A percentile compares a stretch with the other conserved stretches of the same genome.
These are phyloP conservation scores for Dunckerocampus dactyliophorus DNA, from an alignment of 2,113 vertebrate species.

Conservation along the genomic window DNA sequence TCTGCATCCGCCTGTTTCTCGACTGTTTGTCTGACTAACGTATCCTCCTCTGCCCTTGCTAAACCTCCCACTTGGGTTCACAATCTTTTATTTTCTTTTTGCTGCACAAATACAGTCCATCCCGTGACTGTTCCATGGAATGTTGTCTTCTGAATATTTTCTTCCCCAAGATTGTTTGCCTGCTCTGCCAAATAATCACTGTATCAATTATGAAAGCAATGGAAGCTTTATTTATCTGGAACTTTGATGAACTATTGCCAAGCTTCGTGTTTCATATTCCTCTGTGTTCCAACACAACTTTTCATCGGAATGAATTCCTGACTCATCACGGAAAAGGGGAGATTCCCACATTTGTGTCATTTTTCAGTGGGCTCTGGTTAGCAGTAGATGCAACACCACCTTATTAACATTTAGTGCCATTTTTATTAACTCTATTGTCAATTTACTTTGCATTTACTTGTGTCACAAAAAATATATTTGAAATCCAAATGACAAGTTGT, in stretches of 20 bases:
- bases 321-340: not conserved
- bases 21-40: not conserved
- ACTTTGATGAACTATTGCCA: conserved; percentile 5
- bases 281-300: not conserved
- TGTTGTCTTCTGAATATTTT: conserved; percentile 2
- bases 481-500: no score
- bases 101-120: not conserved
- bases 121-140: conserved; percentile 2
- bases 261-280: not conserved
- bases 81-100: not conserved
- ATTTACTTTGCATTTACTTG: not conserved
- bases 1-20: conserved; percentile 1
- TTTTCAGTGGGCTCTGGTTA: not conserved
- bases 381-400: not conserved
- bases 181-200: conserved; percentile 9
- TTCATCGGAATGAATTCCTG: conserved; percentile 1
- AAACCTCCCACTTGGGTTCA: not conserved
- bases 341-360: not conserved
- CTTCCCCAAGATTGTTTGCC: not conserved
- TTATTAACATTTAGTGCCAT: not conserved
- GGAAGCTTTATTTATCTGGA: conserved; percentile 6
- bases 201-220: conserved; percentile 1
- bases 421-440: not conserved
- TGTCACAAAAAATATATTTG: no score
- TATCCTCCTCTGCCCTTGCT: not conserved